phyloP scores from a whole-genome alignment of 1,140 invertebrate genomes.

The Condylostylus longicornis region DNA sequence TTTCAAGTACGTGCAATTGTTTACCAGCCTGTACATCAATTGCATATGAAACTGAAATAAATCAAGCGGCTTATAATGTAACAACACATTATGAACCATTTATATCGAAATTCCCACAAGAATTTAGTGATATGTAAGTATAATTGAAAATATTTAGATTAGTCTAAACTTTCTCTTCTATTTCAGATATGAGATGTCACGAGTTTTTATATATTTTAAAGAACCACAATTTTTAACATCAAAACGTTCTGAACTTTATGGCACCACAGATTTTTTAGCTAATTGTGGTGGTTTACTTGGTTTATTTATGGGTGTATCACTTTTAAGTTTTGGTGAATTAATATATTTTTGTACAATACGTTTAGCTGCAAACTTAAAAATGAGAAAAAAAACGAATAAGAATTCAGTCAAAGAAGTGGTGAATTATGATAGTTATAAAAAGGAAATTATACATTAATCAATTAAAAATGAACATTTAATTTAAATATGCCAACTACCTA shows the following conservation, averaged over 20 bases:
- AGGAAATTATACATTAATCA: too few relatives aligned
- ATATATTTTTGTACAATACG: slow-evolving; percentile 33
- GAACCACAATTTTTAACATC: slow-evolving; percentile 30
- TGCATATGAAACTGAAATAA: slow-evolving; percentile 40
- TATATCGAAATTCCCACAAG: slow-evolving; percentile 32
- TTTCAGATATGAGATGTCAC: slow-evolving; percentile 6
- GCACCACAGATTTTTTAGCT: slow-evolving; percentile 33
- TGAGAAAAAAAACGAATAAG: too few relatives aligned
- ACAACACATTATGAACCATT: too few relatives aligned
- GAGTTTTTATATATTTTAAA: slow-evolving; percentile 27
- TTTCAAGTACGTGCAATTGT: too few relatives aligned
- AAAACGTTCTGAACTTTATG: slow-evolving; percentile 32
- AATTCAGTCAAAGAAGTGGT: too few relatives aligned
- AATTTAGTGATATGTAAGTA: slow-evolving; percentile 9
- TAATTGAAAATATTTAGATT: neutral
- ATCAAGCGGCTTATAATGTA: slow-evolving; percentile 40
- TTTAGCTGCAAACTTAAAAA: too few relatives aligned
- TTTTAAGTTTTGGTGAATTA: slow-evolving; percentile 34
- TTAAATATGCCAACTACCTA: too few relatives aligned
- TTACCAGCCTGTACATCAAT: neutral
- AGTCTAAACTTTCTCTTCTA: neutral
- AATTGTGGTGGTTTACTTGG: slow-evolving; percentile 37
- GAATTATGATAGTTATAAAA: too few relatives aligned
- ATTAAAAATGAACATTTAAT: too few relatives aligned
- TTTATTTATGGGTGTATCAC: slow-evolving; percentile 36